Evolutionary conservation across 2,797 vertebrate genomes (phyloP).

Genomic region (Oreochromis mossambicus): DNA sequence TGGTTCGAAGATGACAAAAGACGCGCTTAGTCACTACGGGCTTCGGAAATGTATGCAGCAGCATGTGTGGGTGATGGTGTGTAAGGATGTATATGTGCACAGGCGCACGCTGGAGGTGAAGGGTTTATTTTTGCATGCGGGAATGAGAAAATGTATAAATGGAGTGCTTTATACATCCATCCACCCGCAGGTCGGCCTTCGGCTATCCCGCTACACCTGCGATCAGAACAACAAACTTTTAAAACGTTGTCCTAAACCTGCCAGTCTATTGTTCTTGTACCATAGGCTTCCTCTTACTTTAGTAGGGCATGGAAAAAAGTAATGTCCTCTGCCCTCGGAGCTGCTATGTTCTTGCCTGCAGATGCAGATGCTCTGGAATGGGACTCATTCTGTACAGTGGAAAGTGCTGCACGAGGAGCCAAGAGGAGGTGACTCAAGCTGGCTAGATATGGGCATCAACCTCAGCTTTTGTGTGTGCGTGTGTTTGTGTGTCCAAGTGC

Average conservation of each 20-base stretch:
- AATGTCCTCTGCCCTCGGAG: slow-evolving; percentile 43
- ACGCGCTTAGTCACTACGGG: slow-evolving; percentile 53
- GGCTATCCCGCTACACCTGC: slow-evolving; percentile 4
- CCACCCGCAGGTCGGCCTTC: background rate
- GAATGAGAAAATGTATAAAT: background rate
- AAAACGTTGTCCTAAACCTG: slow-evolving; percentile 34
- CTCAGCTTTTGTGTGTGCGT: background rate
- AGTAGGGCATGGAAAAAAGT: slow-evolving; percentile 49
- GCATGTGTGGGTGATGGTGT: slow-evolving; percentile 22
- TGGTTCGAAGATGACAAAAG: slow-evolving; percentile 66
- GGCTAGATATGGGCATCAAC: slow-evolving; percentile 18
- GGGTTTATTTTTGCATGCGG: slow-evolving; percentile 12
- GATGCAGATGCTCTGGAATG: slow-evolving; percentile 53
- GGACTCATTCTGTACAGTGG: slow-evolving; percentile 52
- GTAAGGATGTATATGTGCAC: background rate
- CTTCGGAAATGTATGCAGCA: slow-evolving; percentile 18
- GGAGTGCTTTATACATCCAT: background rate
- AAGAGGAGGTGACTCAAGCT: slow-evolving; percentile 60
- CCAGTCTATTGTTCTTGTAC: slow-evolving; percentile 52
- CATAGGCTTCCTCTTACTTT: slow-evolving; percentile 53
- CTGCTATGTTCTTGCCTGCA: slow-evolving; percentile 25
- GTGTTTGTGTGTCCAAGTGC: background rate
- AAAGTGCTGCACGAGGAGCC: slow-evolving; percentile 51
- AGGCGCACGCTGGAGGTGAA: background rate
- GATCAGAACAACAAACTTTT: slow-evolving; percentile 23